Conservation (phyloP, 2,113 vertebrate genomes). For the Amphilophus citrinellus region DNA sequence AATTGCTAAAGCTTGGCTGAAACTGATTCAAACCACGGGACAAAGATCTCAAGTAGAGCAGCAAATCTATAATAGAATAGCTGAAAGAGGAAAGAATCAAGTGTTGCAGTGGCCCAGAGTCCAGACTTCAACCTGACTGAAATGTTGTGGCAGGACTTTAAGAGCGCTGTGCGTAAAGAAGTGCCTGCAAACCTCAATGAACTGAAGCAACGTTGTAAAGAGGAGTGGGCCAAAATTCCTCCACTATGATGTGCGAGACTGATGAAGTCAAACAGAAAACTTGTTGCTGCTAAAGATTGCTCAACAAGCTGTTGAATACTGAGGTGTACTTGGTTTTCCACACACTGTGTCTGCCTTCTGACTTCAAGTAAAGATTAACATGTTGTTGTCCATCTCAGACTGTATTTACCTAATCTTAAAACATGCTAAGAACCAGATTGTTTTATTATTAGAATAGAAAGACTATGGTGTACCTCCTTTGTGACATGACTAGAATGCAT, state of each 20-base stretch:
- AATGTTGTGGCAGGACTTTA: fast-evolving
- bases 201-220: background rate
- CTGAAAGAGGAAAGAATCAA: background rate
- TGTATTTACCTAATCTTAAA: too few species aligned
- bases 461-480: background rate
- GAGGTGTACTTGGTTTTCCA: too few species aligned
- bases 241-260: too few species aligned
- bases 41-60: background rate
- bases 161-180: background rate
- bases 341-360: too few species aligned
- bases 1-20: background rate
- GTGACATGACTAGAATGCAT: background rate
- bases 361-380: too few species aligned
- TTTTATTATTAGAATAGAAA: too few species aligned
- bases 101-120: background rate
- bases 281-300: too few species aligned
- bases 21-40: fast-evolving
- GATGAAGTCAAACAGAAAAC: too few species aligned
- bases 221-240: too few species aligned
- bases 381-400: too few species aligned
- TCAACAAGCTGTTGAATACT: too few species aligned
- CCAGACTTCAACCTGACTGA: background rate
- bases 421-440: too few species aligned
- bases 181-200: background rate
- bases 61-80: background rate